Conservation (phyloP, 1,140 invertebrate species). For the Chrysomallon squamiferum region DNA sequence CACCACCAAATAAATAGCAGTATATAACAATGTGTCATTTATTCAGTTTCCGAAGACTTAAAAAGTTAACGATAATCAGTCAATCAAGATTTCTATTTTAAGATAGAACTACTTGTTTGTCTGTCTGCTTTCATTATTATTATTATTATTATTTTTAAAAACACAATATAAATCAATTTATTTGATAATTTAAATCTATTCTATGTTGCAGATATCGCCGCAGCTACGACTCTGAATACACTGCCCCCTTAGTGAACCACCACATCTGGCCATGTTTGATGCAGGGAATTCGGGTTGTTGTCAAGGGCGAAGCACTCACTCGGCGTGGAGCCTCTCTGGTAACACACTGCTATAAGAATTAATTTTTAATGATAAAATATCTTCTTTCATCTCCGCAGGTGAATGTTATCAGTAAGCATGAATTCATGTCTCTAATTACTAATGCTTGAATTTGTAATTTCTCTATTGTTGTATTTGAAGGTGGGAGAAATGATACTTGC, state of each 20-base stretch:
- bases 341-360: neutral
- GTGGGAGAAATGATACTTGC: too few relatives aligned
- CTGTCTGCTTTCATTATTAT: too few relatives aligned
- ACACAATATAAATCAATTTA: too few relatives aligned
- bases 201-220: constrained; percentile 57
- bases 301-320: constrained; percentile 61
- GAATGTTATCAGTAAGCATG: neutral
- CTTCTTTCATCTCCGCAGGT: neutral
- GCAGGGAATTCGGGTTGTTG: constrained; percentile 50
- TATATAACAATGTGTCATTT: too few relatives aligned
- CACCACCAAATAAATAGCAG: too few relatives aligned
- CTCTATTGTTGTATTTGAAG: constrained; percentile 2
- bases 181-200: too few relatives aligned
- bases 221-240: constrained; percentile 63
- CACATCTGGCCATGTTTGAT: constrained; percentile 62
- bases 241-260: constrained; percentile 60
- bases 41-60: too few relatives aligned
- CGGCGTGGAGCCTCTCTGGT: constrained; percentile 56
- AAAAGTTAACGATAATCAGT: too few relatives aligned
- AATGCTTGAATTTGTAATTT: neutral
- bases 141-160: too few relatives aligned
- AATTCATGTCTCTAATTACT: neutral
- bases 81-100: too few relatives aligned
- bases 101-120: too few relatives aligned
- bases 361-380: neutral